These are phyloP conservation scores for Strongylocentrotus purpuratus DNA, from an alignment of 35 echinoderm and acorn worm species.

Conservation along the genomic window DNA sequence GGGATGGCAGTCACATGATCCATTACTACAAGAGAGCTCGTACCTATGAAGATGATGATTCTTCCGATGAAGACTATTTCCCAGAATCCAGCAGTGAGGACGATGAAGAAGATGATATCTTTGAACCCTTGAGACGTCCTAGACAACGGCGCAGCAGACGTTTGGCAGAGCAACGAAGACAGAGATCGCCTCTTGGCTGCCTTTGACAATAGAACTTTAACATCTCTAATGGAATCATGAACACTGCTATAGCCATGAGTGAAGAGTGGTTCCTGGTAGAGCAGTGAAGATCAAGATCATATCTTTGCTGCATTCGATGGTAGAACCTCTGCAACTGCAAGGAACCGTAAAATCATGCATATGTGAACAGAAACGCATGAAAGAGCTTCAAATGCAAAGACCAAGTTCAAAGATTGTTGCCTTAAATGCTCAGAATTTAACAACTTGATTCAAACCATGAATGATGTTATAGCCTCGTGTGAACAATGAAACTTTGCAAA, in stretches of 20 bases:
- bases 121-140: background rate
- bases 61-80: constrained; percentile 36
- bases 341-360: background rate
- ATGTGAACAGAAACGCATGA: background rate
- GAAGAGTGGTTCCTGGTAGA: background rate
- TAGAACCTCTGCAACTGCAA: background rate
- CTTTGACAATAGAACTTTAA: background rate
- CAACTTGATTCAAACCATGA: background rate
- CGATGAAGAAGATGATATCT: constrained; percentile 25
- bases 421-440: background rate
- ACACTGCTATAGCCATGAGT: too few relatives aligned
- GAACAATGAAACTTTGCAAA: background rate
- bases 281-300: background rate
- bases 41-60: constrained; percentile 18
- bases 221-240: too few relatives aligned
- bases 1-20: constrained; percentile 33
- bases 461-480: background rate
- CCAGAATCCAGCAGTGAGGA: constrained; percentile 37
- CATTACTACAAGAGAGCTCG: constrained; percentile 37
- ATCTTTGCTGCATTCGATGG: background rate
- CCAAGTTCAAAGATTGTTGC: background rate
- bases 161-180: constrained; percentile 22
- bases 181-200: background rate
- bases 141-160: constrained; percentile 1
- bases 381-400: background rate